Evolutionary conservation across 2,113 vertebrate species (phyloP).

Genomic region (Camelus bactrianus): DNA sequence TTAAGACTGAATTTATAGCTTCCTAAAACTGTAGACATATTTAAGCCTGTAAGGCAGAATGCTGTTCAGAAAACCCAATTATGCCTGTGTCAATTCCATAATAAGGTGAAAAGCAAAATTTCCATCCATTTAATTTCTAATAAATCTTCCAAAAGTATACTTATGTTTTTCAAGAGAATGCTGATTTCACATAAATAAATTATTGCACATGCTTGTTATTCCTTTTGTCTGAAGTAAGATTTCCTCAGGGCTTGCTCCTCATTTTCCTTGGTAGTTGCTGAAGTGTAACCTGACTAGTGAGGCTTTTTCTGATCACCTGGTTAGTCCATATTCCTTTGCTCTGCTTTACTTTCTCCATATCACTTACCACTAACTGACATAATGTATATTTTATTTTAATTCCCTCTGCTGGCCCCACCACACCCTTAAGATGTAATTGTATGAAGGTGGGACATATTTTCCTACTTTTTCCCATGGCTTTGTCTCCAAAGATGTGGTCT

Average conservation of each 20-base stretch:
- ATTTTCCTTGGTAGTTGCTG: neutral
- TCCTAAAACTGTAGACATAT: neutral
- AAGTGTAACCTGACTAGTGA: neutral
- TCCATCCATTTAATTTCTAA: neutral
- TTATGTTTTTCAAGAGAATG: neutral
- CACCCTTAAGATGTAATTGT: neutral
- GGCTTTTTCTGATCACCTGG: neutral
- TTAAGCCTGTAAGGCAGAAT: neutral
- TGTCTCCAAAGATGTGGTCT: neutral
- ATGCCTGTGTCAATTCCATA: neutral
- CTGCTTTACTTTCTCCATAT: neutral
- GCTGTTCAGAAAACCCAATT: neutral
- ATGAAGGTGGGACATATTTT: neutral
- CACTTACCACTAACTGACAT: neutral
- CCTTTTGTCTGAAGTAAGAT: neutral
- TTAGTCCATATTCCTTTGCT: neutral
- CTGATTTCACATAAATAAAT: neutral
- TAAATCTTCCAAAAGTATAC: neutral
- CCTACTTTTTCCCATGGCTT: neutral
- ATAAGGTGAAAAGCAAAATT: neutral
- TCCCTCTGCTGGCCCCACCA: accelerated
- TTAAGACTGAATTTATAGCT: neutral
- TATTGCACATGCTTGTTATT: neutral
- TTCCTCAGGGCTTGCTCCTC: neutral
- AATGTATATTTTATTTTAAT: neutral